Base-by-base conservation (phyloP, 2,113 vertebrate genomes). In the Procavia capensis region DNA sequence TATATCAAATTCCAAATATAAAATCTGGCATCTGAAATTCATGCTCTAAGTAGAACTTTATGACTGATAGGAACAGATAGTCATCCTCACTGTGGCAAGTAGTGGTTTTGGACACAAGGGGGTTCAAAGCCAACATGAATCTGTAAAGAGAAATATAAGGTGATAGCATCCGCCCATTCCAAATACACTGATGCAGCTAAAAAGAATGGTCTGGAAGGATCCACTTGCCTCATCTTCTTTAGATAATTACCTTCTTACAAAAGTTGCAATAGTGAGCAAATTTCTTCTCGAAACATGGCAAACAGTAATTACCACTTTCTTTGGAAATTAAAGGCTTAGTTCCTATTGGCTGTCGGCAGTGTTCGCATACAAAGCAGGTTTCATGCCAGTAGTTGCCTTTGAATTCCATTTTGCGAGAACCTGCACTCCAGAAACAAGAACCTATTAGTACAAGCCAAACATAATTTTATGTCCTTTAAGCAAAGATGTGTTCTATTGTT, bases 201-300 rank as follows among this genome's bases (percentile, higher is more conserved):
- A 94, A 93, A 57, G 24, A 90, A 1, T 47, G 24, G 10, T 88
- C 29, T 92, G 50, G 19, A 93, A 91, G 66, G 0, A 91, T 89
- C 75, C 31, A 72, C 22, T 66, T 54, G 9, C 19, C 83, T 86
- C 54, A 75, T 66, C 22, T 16, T 74, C 34, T 19, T 19, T 24
- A 41, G 17, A 85, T 89, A 96, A 93, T 97, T 99, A 99, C 99
- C 99, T 99, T 99, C 98, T 99, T 99, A 98, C 99, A 99, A 96
- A 98, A 98, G 22, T 98, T 99, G 98, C 99, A 99, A 97, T 98
- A 99, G 82, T 99, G 99, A 97, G 99, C 99, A 98, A 98, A 98
- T 47, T 98, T 97, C 93, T 98, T 99, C 95, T 99, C 98, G 97
- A 98, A 99, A 91, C 99, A 99, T 0, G 98, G 96, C 61, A 99